These are phyloP conservation scores for Drosophila oshimai DNA, from an alignment of 1,140 invertebrate genomes.

Conservation along the genomic window DNA sequence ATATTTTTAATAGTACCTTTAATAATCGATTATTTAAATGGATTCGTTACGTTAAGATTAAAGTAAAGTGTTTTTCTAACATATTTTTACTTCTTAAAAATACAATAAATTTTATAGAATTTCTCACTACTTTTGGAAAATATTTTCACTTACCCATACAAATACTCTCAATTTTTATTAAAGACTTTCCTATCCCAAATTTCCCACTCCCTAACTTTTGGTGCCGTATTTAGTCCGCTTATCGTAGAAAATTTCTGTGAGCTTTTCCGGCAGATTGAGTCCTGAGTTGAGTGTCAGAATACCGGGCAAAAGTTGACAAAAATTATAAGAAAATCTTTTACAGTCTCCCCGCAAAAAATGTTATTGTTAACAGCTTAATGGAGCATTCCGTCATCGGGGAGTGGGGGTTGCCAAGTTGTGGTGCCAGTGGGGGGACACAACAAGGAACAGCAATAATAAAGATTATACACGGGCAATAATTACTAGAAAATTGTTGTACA, in stretches of 20 bases:
- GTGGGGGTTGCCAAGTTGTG: constrained; percentile 4
- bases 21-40: not conserved
- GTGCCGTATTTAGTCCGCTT: constrained; percentile 12
- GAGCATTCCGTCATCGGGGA: constrained; percentile 61
- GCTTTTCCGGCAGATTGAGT: constrained; percentile 25
- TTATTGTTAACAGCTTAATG: constrained; percentile 80
- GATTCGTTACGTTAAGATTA: too few relatives aligned
- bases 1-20: not conserved
- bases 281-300: constrained; percentile 31
- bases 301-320: constrained; percentile 35
- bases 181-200: not conserved
- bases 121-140: too few relatives aligned
- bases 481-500: constrained; percentile 57
- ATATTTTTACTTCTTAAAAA: too few relatives aligned
- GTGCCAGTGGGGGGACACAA: constrained; percentile 4
- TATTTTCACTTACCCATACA: not conserved
- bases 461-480: constrained; percentile 79
- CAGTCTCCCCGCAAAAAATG: constrained; percentile 36
- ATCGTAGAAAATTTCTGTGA: constrained; percentile 4
- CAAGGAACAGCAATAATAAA: constrained; percentile 71
- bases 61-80: too few relatives aligned
- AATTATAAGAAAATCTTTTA: constrained; percentile 26
- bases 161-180: not conserved
- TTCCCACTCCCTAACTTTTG: not conserved
- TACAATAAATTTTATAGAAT: too few relatives aligned